Evolutionary conservation across 2,888 invertebrate genomes (phyloP).

Genomic region (Coleophora flavipennella): DNA sequence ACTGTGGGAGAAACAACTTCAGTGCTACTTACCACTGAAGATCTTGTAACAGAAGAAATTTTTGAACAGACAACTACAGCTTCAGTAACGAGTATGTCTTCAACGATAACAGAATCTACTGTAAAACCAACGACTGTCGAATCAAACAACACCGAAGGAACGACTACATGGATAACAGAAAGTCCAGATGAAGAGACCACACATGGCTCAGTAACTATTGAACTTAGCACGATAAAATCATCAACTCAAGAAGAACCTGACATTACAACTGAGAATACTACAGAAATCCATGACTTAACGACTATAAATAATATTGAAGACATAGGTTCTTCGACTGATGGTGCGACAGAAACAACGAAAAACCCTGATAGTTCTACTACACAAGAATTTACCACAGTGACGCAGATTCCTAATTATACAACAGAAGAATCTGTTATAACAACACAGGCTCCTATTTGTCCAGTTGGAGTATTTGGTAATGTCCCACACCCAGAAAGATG

Average conservation of each 20-base stretch:
- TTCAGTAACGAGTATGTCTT: not conserved
- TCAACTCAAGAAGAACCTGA: no score
- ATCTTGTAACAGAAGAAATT: not conserved
- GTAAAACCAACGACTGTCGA: no score
- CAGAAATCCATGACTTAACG: not conserved
- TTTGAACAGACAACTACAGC: not conserved
- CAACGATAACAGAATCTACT: not conserved
- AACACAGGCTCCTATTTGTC: conserved; percentile 12
- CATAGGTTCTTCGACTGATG: no score
- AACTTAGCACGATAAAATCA: no score
- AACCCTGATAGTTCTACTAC: no score
- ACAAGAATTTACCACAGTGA: no score
- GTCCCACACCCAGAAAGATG: conserved; percentile 24
- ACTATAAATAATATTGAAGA: no score
- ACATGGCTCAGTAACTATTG: no score
- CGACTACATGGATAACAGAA: no score
- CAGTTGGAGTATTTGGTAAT: conserved; percentile 20
- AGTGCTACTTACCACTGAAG: not conserved
- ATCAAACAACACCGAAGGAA: no score
- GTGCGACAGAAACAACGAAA: no score
- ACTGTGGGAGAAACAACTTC: not conserved
- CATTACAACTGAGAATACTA: not conserved
- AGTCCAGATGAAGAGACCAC: no score
- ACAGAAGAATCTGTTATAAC: conserved; percentile 4
- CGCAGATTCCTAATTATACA: not conserved